These are phyloP conservation scores for Thelaira solivaga DNA, from an alignment of 2,888 invertebrate species.

Conservation along the genomic window DNA sequence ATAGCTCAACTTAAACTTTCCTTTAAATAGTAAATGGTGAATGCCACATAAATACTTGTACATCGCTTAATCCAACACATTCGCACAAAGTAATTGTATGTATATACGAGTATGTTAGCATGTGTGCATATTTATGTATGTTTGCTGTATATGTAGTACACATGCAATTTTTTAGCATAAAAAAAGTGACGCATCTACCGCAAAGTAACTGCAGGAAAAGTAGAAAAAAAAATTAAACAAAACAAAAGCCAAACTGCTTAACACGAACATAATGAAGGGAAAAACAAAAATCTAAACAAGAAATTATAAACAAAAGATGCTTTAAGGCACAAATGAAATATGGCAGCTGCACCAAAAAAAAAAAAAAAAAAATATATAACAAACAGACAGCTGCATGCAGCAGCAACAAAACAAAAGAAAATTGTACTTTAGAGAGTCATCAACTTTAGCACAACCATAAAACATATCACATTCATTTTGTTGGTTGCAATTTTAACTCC, in stretches of 20 bases:
- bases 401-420: slow-evolving; percentile 19
- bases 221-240: not conserved
- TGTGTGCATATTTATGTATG: not conserved
- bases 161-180: slow-evolving; percentile 29
- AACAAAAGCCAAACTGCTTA: slow-evolving; percentile 34
- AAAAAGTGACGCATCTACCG: slow-evolving; percentile 61
- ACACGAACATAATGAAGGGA: slow-evolving; percentile 4
- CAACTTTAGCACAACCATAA: slow-evolving; percentile 8
- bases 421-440: slow-evolving; percentile 40
- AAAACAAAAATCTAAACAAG: slow-evolving; percentile 6
- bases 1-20: slow-evolving; percentile 2
- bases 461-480: not conserved
- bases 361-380: too few species aligned
- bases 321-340: slow-evolving; percentile 18
- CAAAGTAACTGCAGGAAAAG: slow-evolving; percentile 60
- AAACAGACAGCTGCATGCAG: not conserved
- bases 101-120: not conserved
- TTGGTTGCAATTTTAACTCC: not conserved
- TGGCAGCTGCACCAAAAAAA: slow-evolving; percentile 33
- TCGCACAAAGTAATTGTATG: not conserved
- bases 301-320: slow-evolving; percentile 46
- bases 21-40: not conserved
- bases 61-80: not conserved
- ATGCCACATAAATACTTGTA: not conserved
- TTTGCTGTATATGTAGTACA: not conserved